These are phyloP conservation scores for Hippocampus zosterae DNA, from an alignment of 2,113 vertebrate species.

Conservation along the genomic window DNA sequence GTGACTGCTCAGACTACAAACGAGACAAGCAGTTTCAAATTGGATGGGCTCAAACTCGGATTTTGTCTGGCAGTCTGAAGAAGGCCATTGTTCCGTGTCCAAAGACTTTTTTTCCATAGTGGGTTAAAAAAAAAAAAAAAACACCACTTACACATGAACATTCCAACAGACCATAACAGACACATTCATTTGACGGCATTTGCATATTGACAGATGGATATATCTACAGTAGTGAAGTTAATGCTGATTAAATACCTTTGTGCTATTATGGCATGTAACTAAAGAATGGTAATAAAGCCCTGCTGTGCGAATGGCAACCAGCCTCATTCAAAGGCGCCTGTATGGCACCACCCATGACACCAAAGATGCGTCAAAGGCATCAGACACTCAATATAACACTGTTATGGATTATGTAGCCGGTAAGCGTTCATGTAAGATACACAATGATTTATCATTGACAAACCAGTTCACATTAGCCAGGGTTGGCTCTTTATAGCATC, in stretches of 20 bases:
- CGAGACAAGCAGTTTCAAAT: no score
- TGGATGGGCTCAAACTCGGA: no score
- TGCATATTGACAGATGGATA: slow-evolving; percentile 62
- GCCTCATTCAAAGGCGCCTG: slow-evolving; percentile 62
- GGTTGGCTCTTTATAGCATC: slow-evolving; percentile 53
- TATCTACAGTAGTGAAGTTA: slow-evolving; percentile 54
- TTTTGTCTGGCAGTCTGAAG: no score
- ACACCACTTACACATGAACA: slow-evolving; percentile 17
- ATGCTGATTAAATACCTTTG: slow-evolving; percentile 56
- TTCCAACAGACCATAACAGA: slow-evolving; percentile 25
- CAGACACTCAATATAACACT: slow-evolving; percentile 63
- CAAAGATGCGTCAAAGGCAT: slow-evolving; percentile 70
- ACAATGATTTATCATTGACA: slow-evolving; percentile 68
- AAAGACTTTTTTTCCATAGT: background rate
- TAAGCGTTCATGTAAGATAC: slow-evolving; percentile 52
- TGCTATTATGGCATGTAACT: slow-evolving; percentile 58
- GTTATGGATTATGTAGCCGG: slow-evolving; percentile 57
- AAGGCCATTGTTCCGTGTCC: no score
- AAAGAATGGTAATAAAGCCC: slow-evolving; percentile 64
- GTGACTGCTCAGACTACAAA: no score
- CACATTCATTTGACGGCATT: slow-evolving; percentile 41
- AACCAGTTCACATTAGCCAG: slow-evolving; percentile 60
- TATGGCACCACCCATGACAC: slow-evolving; percentile 67
- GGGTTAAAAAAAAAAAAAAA: background rate
- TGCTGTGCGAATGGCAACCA: slow-evolving; percentile 43